Base-by-base conservation (phyloP, 2,888 invertebrate species). In the Epinotia bilunana region DNA sequence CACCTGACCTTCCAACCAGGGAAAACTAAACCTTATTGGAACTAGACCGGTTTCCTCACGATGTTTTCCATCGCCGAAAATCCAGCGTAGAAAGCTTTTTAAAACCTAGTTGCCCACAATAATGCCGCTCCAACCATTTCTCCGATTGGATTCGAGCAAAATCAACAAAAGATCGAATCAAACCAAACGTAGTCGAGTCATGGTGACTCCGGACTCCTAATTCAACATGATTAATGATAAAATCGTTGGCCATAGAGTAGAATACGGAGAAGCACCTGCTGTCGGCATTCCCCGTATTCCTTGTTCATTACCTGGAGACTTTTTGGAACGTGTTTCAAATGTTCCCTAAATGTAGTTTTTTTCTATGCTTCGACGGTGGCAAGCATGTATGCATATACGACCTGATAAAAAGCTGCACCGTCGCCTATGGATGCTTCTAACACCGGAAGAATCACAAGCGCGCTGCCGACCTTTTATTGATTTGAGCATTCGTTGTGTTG, bases 171-270 rank as follows among this genome's bases (percentile, higher is more conserved):
- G 65, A 67, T 61, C 61, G 61, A 62, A 68, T 68, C 73, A 53
- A 28, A 73, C 33, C 49, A 53, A 58, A 60, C 61, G 33, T n/a
- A 62, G 63, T 18, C 46, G 53, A 69, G 76, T 76, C 76, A 76
- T 60, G 61, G 57, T 76, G 76, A 76, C 76, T 72, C 13, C 12
- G 23, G 53, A 58, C 33, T 73, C 69, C 64, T 76, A 76, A 76
- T 69, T 76, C 73, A 58, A 69, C 58, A 49, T 76, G 76, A 76
- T 76, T 73, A 76, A 76, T 73, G 69, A 76, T 73, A 76, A 69
- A 64, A 76, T 76, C 73, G 68, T 63, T 73, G 72, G 60, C 4
- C 76, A 73, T 60, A 76, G 69, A 76, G 49, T 64, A 73, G 43
- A 33, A 68, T 55, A 55, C 62, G n/a, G 61, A 43, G n/a, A 23